Conservation (phyloP, 2,797 vertebrate species). For the Sebastes vulpes region DNA sequence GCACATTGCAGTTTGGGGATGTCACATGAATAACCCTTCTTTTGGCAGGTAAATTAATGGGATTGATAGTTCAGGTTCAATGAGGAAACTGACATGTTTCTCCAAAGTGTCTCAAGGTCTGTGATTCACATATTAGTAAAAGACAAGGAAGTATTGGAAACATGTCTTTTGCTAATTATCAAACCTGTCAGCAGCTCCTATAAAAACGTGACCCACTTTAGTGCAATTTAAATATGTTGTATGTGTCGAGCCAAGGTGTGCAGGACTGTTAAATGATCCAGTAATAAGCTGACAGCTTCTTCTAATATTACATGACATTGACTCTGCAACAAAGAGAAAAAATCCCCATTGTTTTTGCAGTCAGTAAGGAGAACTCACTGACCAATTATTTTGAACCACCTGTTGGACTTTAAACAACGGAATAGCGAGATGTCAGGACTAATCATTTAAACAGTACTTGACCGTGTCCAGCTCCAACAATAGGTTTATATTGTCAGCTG, state of each 20-base stretch:
- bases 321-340: not conserved
- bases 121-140: not conserved
- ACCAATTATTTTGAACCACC: slow-evolving; percentile 47
- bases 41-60: not conserved
- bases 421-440: slow-evolving; percentile 44
- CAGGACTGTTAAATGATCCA: slow-evolving; percentile 3
- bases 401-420: slow-evolving; percentile 51
- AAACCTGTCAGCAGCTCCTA: slow-evolving; percentile 3
- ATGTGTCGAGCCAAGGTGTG: slow-evolving; percentile 7
- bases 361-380: not conserved
- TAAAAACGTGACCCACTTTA: slow-evolving; percentile 10
- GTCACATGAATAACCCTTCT: not conserved
- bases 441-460: slow-evolving; percentile 40
- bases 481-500: slow-evolving; percentile 56
- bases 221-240: slow-evolving; percentile 13
- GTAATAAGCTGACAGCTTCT: slow-evolving; percentile 5
- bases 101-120: not conserved
- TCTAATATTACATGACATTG: not conserved
- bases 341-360: slow-evolving; percentile 1
- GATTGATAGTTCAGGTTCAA: slow-evolving; percentile 5
- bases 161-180: slow-evolving; percentile 4
- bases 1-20: not conserved
- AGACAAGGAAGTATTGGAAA: slow-evolving; percentile 4
- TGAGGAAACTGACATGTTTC: slow-evolving; percentile 9
- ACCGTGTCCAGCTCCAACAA: slow-evolving; percentile 27